Percentiles rank a stretch among this genome's conserved stretches.
These are phyloP conservation scores for Chrysina gloriosa DNA, from an alignment of 2,888 invertebrate species.

Conservation along the genomic window DNA sequence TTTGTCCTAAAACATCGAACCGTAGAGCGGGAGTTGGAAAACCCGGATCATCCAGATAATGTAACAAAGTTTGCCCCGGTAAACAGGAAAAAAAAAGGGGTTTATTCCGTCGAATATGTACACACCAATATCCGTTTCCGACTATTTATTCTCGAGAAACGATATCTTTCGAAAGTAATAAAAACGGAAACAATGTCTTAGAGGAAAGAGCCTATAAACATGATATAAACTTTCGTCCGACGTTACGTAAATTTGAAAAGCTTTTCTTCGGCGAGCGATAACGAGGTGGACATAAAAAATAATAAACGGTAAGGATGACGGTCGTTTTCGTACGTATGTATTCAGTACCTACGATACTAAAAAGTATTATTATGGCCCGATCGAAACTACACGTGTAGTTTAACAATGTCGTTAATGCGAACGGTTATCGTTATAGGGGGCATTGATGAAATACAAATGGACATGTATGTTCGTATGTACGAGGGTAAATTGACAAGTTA, in stretches of 20 bases:
- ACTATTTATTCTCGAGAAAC: slow-evolving; percentile 16
- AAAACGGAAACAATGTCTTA: slow-evolving; percentile 20
- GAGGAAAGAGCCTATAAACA: neutral
- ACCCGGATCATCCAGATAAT: slow-evolving; percentile 2
- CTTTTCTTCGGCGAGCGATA: neutral
- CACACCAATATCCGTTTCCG: slow-evolving; percentile 5
- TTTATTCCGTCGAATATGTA: slow-evolving; percentile 9
- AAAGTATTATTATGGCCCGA: slow-evolving; percentile 39
- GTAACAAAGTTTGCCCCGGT: slow-evolving; percentile 11
- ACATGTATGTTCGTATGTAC: no score
- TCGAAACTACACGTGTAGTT: slow-evolving; percentile 43
- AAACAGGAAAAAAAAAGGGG: slow-evolving; percentile 14
- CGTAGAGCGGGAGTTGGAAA: neutral
- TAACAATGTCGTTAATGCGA: slow-evolving; percentile 46
- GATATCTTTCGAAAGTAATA: slow-evolving; percentile 15
- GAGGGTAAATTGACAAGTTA: no score
- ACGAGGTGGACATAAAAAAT: neutral
- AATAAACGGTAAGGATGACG: neutral
- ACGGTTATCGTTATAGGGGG: slow-evolving; percentile 44
- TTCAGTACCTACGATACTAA: slow-evolving; percentile 36
- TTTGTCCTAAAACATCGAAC: neutral
- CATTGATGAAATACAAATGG: slow-evolving; percentile 46
- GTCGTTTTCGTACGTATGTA: slow-evolving; percentile 12
- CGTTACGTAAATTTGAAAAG: neutral
- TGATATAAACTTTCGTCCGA: neutral